These are phyloP conservation scores for Conops quadrifasciatus DNA, from an alignment of 2,888 invertebrate genomes.

Conservation along the genomic window DNA sequence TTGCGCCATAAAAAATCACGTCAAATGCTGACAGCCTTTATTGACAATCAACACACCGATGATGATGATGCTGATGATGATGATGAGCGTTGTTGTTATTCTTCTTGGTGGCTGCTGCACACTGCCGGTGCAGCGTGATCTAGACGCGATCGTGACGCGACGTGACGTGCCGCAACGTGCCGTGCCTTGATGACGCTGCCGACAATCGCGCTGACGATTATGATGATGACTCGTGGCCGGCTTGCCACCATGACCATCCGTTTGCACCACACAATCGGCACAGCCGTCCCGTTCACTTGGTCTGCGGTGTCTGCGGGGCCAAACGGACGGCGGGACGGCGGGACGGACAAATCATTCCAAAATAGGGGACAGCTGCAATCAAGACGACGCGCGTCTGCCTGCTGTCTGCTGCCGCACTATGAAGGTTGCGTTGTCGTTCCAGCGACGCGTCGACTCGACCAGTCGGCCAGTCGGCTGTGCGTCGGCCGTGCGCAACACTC, in stretches of 20 bases:
- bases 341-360: slow-evolving; percentile 31
- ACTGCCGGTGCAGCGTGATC: neutral
- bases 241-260: slow-evolving; percentile 30
- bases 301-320: slow-evolving; percentile 21
- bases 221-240: slow-evolving; percentile 26
- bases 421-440: slow-evolving; percentile 15
- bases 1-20: slow-evolving; percentile 25
- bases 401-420: slow-evolving; percentile 27
- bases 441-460: neutral
- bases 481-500: slow-evolving; percentile 5
- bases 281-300: slow-evolving; percentile 8
- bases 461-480: too few species aligned
- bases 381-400: slow-evolving; percentile 28
- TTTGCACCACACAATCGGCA: slow-evolving; percentile 28
- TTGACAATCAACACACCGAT: slow-evolving; percentile 30
- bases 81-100: neutral
- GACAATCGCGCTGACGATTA: slow-evolving; percentile 27
- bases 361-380: slow-evolving; percentile 50
- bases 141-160: slow-evolving; percentile 13
- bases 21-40: slow-evolving; percentile 31
- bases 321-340: slow-evolving; percentile 41
- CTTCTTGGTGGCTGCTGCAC: neutral
- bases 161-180: slow-evolving; percentile 31
- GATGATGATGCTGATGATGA: slow-evolving; percentile 13
- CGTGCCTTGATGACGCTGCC: slow-evolving; percentile 18